Conservation (phyloP, 2,797 vertebrate genomes). For the Argentina silus region DNA sequence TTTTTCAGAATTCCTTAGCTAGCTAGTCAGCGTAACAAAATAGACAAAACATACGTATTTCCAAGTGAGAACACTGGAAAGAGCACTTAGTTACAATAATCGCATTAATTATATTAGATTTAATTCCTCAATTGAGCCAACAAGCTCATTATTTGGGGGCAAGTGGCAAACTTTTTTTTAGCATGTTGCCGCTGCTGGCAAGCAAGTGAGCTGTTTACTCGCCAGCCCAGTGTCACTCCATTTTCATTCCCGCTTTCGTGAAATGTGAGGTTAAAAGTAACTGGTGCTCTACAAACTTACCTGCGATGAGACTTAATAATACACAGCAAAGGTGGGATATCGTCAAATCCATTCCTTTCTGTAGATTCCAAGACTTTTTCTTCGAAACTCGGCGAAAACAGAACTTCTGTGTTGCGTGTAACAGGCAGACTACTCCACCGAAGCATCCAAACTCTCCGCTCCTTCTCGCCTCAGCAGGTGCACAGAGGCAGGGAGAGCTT, state of each 20-base stretch:
- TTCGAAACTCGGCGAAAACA: slow-evolving; percentile 54
- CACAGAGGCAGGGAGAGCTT: slow-evolving; percentile 68
- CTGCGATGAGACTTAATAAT: slow-evolving; percentile 57
- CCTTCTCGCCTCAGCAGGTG: slow-evolving; percentile 76
- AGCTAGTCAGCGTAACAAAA: too few relatives aligned
- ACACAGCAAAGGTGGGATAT: slow-evolving; percentile 38
- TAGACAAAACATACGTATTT: too few relatives aligned
- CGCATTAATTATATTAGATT: too few relatives aligned
- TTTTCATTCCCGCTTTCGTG: slow-evolving; percentile 19
- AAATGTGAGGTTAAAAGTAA: slow-evolving; percentile 17
- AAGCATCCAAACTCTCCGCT: slow-evolving; percentile 68
- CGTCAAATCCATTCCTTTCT: slow-evolving; percentile 62
- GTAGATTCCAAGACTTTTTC: slow-evolving; percentile 44
- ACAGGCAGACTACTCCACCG: slow-evolving; percentile 36
- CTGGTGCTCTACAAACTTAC: slow-evolving; percentile 64
- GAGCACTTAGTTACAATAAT: too few relatives aligned
- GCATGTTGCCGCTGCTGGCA: background rate
- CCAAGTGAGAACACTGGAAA: too few relatives aligned
- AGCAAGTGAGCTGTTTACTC: background rate
- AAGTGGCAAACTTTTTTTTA: slow-evolving; percentile 12
- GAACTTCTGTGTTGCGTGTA: slow-evolving; percentile 50
- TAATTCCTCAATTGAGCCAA: too few relatives aligned
- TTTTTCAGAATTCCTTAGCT: too few relatives aligned
- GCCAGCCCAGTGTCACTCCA: slow-evolving; percentile 15
- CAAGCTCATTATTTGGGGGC: background rate